A percentile compares a stretch with the other conserved stretches of the same genome.
These are phyloP conservation scores for Bombus impatiens DNA, from an alignment of 1,140 invertebrate species.

Conservation along the genomic window DNA sequence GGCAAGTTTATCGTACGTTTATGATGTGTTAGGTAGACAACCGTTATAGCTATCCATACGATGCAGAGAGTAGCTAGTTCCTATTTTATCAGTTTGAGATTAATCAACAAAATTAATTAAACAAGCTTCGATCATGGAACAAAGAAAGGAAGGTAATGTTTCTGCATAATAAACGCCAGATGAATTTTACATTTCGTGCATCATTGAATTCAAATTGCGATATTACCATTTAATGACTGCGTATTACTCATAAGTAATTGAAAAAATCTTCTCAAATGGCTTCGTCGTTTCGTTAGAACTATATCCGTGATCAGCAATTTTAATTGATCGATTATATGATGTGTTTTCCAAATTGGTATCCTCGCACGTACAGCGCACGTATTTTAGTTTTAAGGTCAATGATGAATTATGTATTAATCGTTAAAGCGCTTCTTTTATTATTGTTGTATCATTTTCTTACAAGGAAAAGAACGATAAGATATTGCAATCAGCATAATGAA, in stretches of 20 bases:
- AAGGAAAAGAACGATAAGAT: no score
- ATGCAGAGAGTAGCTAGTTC: neutral
- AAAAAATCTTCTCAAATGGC: neutral
- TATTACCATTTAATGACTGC: neutral
- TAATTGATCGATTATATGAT: no score
- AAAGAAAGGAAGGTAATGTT: neutral
- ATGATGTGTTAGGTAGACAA: neutral
- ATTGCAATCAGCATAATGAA: no score
- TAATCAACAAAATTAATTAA: neutral
- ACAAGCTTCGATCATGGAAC: neutral
- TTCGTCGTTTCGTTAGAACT: no score
- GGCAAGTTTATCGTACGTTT: neutral
- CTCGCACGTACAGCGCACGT: no score
- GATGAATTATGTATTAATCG: no score
- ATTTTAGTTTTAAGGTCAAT: no score
- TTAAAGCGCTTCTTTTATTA: no score
- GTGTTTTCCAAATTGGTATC: no score
- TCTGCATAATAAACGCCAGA: neutral
- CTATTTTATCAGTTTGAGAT: neutral
- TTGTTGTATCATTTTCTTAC: no score
- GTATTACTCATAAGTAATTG: neutral
- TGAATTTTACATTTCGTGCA: neutral
- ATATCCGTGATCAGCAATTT: no score
- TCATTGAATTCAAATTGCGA: neutral
- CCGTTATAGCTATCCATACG: neutral